A percentile compares a stretch with the other conserved stretches of the same genome.
Conservation (phyloP, 2,888 invertebrate species). For the Nomada fucata region DNA sequence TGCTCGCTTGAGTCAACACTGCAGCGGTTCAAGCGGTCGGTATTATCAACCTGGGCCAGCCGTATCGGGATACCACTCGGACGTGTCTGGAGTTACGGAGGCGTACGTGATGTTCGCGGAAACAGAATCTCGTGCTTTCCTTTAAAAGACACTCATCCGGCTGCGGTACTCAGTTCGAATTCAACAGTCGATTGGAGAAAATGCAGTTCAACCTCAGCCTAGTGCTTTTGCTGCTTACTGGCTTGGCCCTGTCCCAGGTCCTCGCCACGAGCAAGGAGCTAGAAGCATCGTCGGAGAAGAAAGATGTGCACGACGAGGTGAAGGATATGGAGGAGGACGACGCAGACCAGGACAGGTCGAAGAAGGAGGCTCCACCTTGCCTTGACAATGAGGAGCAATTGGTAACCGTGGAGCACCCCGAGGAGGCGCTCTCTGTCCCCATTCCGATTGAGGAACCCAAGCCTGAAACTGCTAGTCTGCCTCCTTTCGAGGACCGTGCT, state of each 20-base stretch:
- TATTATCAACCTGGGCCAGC: constrained; percentile 12
- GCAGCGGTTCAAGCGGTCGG: too few species aligned
- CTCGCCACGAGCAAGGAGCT: constrained; percentile 44
- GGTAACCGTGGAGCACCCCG: too few species aligned
- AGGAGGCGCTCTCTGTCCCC: too few species aligned
- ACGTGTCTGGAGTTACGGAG: constrained; percentile 12
- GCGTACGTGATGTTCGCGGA: constrained; percentile 15
- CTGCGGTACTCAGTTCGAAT: constrained; percentile 49
- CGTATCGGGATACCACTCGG: constrained; percentile 8
- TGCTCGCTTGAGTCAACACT: too few species aligned
- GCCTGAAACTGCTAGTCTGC: too few species aligned
- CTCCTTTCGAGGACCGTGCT: too few species aligned
- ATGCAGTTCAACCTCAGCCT: constrained; percentile 52
- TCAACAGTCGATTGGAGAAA: constrained; percentile 6
- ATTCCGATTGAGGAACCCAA: too few species aligned
- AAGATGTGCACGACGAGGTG: neutral
- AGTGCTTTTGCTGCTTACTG: constrained; percentile 34
- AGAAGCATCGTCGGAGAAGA: constrained; percentile 41
- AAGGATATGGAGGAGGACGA: constrained; percentile 43
- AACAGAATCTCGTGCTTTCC: constrained; percentile 6
- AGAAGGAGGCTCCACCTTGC: constrained; percentile 84
- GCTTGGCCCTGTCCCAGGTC: constrained; percentile 50
- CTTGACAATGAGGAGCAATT: constrained; percentile 79
- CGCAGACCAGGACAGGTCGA: constrained; percentile 72
- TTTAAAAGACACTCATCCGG: constrained; percentile 50